Conservation (phyloP, 2,113 vertebrate species). For the Platanista minor region DNA sequence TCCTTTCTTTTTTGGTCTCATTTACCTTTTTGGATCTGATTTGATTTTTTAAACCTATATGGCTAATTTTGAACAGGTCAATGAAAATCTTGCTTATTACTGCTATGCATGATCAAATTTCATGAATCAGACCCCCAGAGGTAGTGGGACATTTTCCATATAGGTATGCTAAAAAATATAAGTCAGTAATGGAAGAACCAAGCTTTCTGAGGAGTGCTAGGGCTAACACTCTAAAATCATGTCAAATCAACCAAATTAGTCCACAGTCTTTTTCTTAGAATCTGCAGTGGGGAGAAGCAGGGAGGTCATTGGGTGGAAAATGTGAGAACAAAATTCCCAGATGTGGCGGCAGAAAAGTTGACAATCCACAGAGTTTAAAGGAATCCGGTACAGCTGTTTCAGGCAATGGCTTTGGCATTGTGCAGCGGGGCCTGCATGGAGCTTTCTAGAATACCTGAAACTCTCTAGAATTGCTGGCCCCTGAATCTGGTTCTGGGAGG, state of each 20-base stretch:
- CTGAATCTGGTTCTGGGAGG: background rate
- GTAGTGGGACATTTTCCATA: background rate
- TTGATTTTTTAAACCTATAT: background rate
- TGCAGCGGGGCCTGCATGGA: fast-evolving
- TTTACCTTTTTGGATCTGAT: background rate
- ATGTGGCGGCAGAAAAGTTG: background rate
- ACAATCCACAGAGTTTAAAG: background rate
- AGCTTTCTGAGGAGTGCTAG: background rate
- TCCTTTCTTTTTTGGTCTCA: background rate
- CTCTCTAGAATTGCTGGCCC: background rate
- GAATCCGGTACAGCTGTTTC: background rate
- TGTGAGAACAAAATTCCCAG: background rate
- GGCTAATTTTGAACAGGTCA: background rate
- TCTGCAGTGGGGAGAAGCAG: background rate
- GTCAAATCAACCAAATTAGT: background rate
- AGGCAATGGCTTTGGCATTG: background rate
- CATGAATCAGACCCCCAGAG: background rate
- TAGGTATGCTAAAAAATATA: background rate
- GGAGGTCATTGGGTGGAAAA: background rate
- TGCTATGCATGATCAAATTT: background rate
- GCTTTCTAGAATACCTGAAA: background rate
- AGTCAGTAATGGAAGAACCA: background rate
- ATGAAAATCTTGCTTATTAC: background rate
- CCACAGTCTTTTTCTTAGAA: background rate
- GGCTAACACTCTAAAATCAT: background rate